Conservation (phyloP, 2,888 invertebrate species). For the Thereva nobilitata region DNA sequence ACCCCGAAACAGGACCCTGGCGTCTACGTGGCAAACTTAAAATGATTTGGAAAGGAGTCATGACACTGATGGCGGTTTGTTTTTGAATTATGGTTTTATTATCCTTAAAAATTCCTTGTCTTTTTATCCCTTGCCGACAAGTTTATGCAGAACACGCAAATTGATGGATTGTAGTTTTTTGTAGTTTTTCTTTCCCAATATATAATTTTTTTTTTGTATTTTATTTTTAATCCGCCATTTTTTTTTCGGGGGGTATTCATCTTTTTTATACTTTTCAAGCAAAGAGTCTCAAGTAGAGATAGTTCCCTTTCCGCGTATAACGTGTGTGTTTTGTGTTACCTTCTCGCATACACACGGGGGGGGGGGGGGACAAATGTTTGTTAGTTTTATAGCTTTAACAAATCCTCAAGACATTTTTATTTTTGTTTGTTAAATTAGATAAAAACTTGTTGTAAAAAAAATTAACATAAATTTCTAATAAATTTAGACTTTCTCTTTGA, state of each 20-base stretch:
- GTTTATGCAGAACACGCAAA: conserved; percentile 13
- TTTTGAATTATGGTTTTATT: conserved; percentile 28
- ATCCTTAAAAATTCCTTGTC: conserved; percentile 8
- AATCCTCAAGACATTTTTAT: conserved; percentile 16
- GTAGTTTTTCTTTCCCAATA: background rate
- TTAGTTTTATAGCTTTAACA: background rate
- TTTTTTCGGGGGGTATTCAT: no score
- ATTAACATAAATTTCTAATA: conserved; percentile 37
- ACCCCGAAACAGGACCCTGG: no score
- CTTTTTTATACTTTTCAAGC: no score
- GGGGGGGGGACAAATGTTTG: background rate
- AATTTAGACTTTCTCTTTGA: conserved; percentile 33
- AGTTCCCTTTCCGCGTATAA: background rate
- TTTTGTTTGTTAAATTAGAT: conserved; percentile 14
- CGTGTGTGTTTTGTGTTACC: background rate
- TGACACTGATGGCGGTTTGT: conserved; percentile 10
- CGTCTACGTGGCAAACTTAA: background rate
- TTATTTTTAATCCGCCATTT: background rate
- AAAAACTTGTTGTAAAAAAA: conserved; percentile 16
- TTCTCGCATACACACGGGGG: background rate
- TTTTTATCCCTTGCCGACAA: conserved; percentile 4
- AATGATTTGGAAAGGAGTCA: conserved; percentile 1
- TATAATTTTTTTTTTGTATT: background rate
- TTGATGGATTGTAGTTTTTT: background rate
- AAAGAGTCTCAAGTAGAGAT: no score